Percentiles rank a stretch among this genome's conserved stretches.
These are phyloP conservation scores for Epizoanthus rinbou DNA, from an alignment of 92 coral and sea anemone genomes.

Conservation along the genomic window DNA sequence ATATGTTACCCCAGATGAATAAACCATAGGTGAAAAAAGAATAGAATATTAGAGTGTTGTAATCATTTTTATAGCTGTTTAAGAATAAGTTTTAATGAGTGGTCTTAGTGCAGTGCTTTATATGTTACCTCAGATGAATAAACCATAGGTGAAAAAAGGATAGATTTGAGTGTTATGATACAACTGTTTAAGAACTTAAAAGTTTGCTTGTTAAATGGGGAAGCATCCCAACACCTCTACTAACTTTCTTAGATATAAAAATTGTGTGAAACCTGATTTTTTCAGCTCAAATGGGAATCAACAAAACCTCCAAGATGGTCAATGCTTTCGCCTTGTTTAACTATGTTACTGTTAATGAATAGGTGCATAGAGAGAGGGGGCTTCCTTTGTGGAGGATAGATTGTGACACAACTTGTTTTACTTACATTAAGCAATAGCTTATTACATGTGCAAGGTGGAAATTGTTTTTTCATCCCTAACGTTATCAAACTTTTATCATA, in stretches of 20 bases:
- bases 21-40: constrained; percentile 1
- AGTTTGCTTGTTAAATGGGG: constrained; percentile 15
- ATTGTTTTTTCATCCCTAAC: not conserved
- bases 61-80: constrained; percentile 8
- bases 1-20: no score
- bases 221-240: constrained; percentile 20
- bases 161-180: constrained; percentile 8
- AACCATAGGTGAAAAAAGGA: not conserved
- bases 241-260: constrained; percentile 17
- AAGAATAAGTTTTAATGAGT: constrained; percentile 21
- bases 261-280: constrained; percentile 17
- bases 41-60: constrained; percentile 5
- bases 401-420: constrained; percentile 11
- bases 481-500: constrained; percentile 5
- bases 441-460: constrained; percentile 12
- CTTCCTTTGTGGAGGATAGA: constrained; percentile 14
- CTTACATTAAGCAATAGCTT: constrained; percentile 6
- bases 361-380: constrained; percentile 10
- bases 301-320: constrained; percentile 16
- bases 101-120: constrained; percentile 15
- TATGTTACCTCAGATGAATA: constrained; percentile 11
- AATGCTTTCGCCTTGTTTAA: constrained; percentile 10
- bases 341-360: not conserved
- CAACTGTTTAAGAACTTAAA: constrained; percentile 13
- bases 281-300: not conserved